Evolutionary conservation across 1,140 invertebrate genomes (phyloP).

Genomic region (Aplysia californica): DNA sequence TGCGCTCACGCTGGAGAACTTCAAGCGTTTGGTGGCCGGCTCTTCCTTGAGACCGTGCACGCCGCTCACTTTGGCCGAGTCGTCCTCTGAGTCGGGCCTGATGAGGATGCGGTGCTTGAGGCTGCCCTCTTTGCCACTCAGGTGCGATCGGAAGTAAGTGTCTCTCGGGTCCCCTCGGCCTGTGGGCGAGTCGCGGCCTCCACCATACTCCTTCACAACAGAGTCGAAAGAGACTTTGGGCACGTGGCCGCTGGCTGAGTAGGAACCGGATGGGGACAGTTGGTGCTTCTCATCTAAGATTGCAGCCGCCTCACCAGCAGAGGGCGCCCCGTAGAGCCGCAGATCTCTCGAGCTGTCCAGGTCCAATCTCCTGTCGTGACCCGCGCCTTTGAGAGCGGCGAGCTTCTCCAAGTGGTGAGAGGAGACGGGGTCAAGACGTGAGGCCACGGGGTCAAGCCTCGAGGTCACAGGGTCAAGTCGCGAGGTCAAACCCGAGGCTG

Average conservation of each 20-base stretch:
- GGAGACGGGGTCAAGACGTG: not conserved
- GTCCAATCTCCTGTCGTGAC: too few species aligned
- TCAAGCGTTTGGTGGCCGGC: constrained; percentile 49
- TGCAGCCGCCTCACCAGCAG: too few species aligned
- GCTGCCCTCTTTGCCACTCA: constrained; percentile 66
- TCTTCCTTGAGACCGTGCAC: constrained; percentile 34
- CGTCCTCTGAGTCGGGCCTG: constrained; percentile 55
- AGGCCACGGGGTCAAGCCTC: not conserved
- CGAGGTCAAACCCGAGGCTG: not conserved
- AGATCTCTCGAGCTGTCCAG: constrained; percentile 19
- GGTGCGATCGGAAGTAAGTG: constrained; percentile 22
- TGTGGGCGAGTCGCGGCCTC: constrained; percentile 20
- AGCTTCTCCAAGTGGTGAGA: constrained; percentile 24
- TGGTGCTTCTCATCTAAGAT: not conserved
- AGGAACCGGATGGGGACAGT: not conserved
- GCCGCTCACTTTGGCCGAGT: constrained; percentile 1
- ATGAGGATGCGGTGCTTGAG: constrained; percentile 66
- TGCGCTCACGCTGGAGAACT: constrained; percentile 11
- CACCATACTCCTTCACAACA: constrained; percentile 28
- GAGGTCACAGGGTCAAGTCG: not conserved
- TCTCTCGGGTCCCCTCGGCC: not conserved
- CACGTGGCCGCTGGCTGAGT: constrained; percentile 2
- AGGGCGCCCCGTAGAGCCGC: not conserved
- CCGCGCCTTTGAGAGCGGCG: constrained; percentile 18
- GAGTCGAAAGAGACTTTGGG: constrained; percentile 27